phyloP scores from a whole-genome alignment of 1,140 invertebrate genomes.

The Globodera ellingtonae region DNA sequence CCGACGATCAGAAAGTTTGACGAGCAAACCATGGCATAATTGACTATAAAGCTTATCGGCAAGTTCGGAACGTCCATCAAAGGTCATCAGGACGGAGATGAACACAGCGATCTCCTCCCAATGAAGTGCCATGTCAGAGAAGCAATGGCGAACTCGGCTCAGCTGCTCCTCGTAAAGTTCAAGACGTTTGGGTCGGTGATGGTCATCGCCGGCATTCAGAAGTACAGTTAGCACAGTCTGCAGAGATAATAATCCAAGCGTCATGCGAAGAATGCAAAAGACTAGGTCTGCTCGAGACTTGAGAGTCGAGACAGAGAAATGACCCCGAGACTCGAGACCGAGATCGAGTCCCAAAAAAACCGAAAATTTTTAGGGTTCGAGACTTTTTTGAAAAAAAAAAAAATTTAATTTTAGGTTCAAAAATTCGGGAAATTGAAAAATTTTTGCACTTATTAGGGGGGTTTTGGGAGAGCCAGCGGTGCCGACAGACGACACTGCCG shows the following conservation, averaged over 20 bases:
- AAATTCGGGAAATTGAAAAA: too few species aligned
- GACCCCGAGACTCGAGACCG: too few species aligned
- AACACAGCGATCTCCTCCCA: slow-evolving; percentile 16
- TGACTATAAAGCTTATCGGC: neutral
- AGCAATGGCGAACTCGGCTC: neutral
- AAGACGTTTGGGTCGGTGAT: neutral
- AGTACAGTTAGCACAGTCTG: neutral
- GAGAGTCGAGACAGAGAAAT: too few species aligned
- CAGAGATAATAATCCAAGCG: neutral
- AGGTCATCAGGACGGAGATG: neutral
- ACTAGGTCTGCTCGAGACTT: too few species aligned
- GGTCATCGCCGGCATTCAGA: neutral
- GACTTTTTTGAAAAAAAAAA: too few species aligned
- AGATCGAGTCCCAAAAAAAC: too few species aligned
- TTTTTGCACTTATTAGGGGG: too few species aligned
- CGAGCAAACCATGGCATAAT: neutral
- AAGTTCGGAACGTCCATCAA: neutral
- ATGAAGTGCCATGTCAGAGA: neutral
- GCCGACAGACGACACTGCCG: too few species aligned
- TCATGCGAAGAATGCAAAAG: too few species aligned
- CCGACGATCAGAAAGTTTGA: slow-evolving; percentile 4
- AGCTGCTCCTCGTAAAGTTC: neutral
- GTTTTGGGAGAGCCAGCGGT: too few species aligned
- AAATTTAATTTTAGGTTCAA: too few species aligned
- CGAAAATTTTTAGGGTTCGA: too few species aligned